phyloP scores from a whole-genome alignment of 92 coral and sea anemone genomes.

The Phenganax subtilis region DNA sequence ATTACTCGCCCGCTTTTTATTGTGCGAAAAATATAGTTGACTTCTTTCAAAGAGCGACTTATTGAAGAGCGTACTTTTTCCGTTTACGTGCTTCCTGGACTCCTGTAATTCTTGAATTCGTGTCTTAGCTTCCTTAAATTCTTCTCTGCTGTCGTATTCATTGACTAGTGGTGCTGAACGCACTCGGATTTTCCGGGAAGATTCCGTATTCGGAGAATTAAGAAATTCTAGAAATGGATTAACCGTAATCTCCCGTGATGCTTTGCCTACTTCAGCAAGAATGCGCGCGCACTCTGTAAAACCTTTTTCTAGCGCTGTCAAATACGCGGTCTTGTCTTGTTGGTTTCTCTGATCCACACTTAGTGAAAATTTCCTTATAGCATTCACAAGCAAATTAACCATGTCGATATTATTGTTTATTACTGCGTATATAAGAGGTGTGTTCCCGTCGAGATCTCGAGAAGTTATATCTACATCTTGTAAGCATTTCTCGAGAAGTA shows the following conservation, averaged over 20 bases:
- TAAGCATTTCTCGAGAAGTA: slow-evolving; percentile 60
- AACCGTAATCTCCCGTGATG: slow-evolving; percentile 70
- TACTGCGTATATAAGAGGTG: slow-evolving; percentile 78
- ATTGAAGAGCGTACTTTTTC: not conserved
- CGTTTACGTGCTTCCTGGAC: not conserved
- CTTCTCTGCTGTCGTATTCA: not conserved
- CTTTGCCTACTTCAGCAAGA: slow-evolving; percentile 63
- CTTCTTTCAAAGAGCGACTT: not conserved
- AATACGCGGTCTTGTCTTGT: slow-evolving; percentile 88
- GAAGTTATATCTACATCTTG: slow-evolving; percentile 71
- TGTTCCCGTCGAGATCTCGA: slow-evolving; percentile 70
- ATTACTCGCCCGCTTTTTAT: not conserved
- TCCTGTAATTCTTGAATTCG: not conserved
- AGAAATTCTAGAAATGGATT: slow-evolving; percentile 81
- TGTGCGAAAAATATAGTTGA: not conserved
- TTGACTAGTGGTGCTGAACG: slow-evolving; percentile 7
- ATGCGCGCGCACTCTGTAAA: slow-evolving; percentile 63
- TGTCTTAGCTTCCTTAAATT: not conserved
- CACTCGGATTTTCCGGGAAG: not conserved
- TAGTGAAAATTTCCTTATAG: slow-evolving; percentile 67
- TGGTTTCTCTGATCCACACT: slow-evolving; percentile 72
- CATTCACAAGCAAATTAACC: slow-evolving; percentile 64
- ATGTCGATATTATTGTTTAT: slow-evolving; percentile 60
- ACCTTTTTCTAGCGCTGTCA: slow-evolving; percentile 75
- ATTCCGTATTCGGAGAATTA: slow-evolving; percentile 23